Evolutionary conservation across 2,113 vertebrate species (phyloP).

Genomic region (Lamprotornis superbus): DNA sequence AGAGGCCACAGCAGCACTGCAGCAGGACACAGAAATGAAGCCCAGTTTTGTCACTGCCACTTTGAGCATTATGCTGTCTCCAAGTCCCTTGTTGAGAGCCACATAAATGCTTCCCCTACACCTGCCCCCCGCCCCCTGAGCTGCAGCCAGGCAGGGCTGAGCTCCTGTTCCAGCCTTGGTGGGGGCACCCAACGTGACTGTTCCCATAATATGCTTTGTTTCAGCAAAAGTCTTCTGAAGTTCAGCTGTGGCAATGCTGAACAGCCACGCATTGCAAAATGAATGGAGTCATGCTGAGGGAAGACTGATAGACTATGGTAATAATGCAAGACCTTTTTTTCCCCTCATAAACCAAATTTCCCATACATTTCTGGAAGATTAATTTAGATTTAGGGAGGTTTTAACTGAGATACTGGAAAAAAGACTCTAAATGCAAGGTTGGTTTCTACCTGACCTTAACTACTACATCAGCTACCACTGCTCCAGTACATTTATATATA

Average conservation of each 20-base stretch:
- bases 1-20: neutral
- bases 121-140: neutral
- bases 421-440: constrained; percentile 33
- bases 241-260: neutral
- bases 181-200: rapidly evolving
- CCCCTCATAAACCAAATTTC: constrained; percentile 52
- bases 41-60: neutral
- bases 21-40: neutral
- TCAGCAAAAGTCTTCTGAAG: neutral
- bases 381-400: constrained; percentile 35
- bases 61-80: neutral
- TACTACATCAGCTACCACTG: constrained; percentile 23
- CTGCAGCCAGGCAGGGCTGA: neutral
- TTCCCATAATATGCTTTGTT: neutral
- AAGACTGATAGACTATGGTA: constrained; percentile 20
- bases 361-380: constrained; percentile 46
- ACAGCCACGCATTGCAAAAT: neutral
- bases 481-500: constrained; percentile 8
- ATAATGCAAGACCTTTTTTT: constrained; percentile 28
- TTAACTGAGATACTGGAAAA: constrained; percentile 16
- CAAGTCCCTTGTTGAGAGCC: neutral
- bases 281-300: neutral
- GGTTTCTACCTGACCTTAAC: constrained; percentile 45
- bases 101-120: neutral
- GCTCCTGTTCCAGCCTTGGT: neutral